phyloP scores from a whole-genome alignment of 1,140 invertebrate genomes.

The Hirudo medicinalis region DNA sequence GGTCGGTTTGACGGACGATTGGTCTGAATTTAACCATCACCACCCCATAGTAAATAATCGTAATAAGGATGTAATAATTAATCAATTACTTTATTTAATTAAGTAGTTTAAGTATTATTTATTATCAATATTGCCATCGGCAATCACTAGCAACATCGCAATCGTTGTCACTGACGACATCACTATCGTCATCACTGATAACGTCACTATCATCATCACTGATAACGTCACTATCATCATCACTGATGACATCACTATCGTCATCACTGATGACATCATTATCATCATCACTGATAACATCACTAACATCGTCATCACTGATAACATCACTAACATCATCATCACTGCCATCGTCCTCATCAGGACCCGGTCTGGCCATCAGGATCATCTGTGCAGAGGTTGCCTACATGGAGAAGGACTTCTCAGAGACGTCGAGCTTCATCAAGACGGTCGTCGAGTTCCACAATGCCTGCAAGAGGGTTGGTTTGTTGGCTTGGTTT shows the following conservation, averaged over 20 bases:
- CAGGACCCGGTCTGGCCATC: conserved; percentile 70
- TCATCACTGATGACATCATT: no score
- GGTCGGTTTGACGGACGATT: conserved; percentile 41
- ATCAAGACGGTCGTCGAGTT: conserved; percentile 87
- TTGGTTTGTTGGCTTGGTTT: conserved; percentile 4
- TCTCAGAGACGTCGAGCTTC: conserved; percentile 77
- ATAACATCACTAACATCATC: not conserved
- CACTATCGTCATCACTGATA: no score
- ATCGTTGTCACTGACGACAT: no score
- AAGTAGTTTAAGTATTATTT: no score
- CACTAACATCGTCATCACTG: no score
- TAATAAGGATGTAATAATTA: no score
- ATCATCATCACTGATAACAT: no score
- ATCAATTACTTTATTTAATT: no score
- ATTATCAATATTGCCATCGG: no score
- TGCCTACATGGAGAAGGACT: conserved; percentile 86
- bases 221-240: not conserved
- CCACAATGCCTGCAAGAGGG: conserved; percentile 73
- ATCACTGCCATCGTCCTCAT: not conserved
- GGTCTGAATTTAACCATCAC: not conserved
- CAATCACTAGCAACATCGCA: no score
- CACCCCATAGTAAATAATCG: not conserved
- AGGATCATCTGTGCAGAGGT: conserved; percentile 88
- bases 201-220: no score
- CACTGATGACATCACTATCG: no score